Percentiles rank a stretch among this genome's conserved stretches.
These are phyloP conservation scores for Lophius piscatorius DNA, from an alignment of 2,113 vertebrate species.

Conservation along the genomic window DNA sequence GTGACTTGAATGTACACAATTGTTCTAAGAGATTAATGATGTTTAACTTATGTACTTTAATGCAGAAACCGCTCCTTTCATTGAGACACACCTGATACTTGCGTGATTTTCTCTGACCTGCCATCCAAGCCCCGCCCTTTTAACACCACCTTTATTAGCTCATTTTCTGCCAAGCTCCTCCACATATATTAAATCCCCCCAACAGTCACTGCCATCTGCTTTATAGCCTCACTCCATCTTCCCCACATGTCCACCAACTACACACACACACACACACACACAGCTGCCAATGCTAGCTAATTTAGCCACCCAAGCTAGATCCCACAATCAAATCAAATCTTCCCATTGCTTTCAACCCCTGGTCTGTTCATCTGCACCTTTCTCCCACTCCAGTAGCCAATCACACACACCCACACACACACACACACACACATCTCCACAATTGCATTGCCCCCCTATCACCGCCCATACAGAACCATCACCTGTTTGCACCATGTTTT, in stretches of 20 bases:
- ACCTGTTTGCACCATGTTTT: too few relatives aligned
- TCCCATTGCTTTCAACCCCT: conserved; percentile 27
- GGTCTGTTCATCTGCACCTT: conserved; percentile 19
- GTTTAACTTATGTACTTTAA: too few relatives aligned
- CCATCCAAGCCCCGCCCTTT: conserved; percentile 20
- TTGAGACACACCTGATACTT: conserved; percentile 7
- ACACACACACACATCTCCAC: conserved; percentile 13
- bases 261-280: background rate
- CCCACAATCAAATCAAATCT: conserved; percentile 57
- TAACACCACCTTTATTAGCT: conserved; percentile 26
- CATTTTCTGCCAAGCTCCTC: conserved; percentile 29
- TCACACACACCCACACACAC: conserved; percentile 4
- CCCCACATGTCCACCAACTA: conserved; percentile 8
- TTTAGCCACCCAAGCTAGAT: conserved; percentile 33
- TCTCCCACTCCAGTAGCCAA: conserved; percentile 22
- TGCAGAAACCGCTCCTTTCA: too few relatives aligned
- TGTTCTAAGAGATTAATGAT: background rate
- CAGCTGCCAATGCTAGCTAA: conserved; percentile 6
- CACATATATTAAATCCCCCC: conserved; percentile 60
- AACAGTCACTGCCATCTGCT: conserved; percentile 58
- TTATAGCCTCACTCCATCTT: conserved; percentile 58
- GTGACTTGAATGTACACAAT: background rate
- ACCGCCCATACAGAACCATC: too few relatives aligned
- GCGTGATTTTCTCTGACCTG: conserved; percentile 13
- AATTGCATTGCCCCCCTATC: conserved; percentile 13